phyloP scores from a whole-genome alignment of 2,888 invertebrate species.

The Mimas tiliae region DNA sequence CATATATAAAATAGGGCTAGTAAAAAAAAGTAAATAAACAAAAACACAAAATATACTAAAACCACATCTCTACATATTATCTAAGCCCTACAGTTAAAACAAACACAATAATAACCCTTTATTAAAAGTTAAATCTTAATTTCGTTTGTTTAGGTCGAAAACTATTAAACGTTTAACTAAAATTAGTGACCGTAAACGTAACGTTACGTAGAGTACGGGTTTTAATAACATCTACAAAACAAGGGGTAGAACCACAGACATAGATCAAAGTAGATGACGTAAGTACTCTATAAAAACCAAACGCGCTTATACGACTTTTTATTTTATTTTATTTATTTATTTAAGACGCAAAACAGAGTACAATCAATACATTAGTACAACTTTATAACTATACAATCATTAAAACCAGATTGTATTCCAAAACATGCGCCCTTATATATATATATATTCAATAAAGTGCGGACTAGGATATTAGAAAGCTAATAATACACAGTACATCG shows the following conservation, averaged over 20 bases:
- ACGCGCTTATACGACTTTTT: too few species aligned
- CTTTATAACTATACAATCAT: too few species aligned
- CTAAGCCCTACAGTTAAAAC: neutral
- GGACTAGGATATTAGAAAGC: too few species aligned
- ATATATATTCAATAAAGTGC: too few species aligned
- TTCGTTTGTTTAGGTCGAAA: slow-evolving; percentile 21
- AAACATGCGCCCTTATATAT: too few species aligned
- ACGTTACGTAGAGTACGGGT: neutral
- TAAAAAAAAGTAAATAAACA: too few species aligned
- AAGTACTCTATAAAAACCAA: neutral
- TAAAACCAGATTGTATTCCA: too few species aligned
- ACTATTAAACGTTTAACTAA: slow-evolving; percentile 22
- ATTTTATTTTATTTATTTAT: too few species aligned
- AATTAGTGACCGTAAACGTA: slow-evolving; percentile 27
- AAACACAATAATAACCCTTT: slow-evolving; percentile 3
- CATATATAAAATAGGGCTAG: too few species aligned
- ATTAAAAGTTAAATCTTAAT: slow-evolving; percentile 23
- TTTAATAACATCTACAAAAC: neutral
- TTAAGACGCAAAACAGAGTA: too few species aligned
- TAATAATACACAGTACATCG: too few species aligned
- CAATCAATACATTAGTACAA: too few species aligned
- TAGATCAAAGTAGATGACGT: neutral
- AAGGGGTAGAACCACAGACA: slow-evolving; percentile 2
- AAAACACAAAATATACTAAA: neutral
- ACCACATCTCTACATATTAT: neutral